Base-by-base conservation (phyloP, 2,888 invertebrate species). In the Sturmia bella region DNA sequence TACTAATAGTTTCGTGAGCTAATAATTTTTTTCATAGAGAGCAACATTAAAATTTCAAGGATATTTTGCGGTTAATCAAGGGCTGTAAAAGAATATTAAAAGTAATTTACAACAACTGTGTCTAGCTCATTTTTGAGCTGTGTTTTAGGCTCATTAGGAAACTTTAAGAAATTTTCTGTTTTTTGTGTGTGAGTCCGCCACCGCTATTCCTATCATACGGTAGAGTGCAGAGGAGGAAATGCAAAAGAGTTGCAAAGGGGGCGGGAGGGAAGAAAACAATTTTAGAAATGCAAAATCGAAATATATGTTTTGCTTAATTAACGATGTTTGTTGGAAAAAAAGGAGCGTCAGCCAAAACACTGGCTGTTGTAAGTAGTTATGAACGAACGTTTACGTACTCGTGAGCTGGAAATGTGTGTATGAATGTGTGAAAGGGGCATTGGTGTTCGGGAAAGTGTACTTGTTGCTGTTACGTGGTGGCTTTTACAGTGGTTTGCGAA, bases 261-360 rank as follows among this genome's bases (percentile, higher is more conserved):
- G 50, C 7, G 24, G 56, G 17, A 27, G 12, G n/a, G 19, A 68
- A 24, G n/a, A 17, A 37, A 37, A 41, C 21, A 17, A 45, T 80
- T 68, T 54, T 41, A 43, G 63, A 75, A 83, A 83, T 81, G 80
- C 80, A 80, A 77, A 78, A 83, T 74, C 74, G 70, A 80, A 80
- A 74, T 27, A 27, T 68, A 70, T 83, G 78, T 83, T 83, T 78
- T 83, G 83, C 83, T 83, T 83, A 83, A 83, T 83, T 83, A 83
- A 83, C 83, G 83, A 83, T 78, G 74, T 81, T 61, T 70, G 77
- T 54, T 73, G 72, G 24, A 27, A 74, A 72, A 63, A 79, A 76
- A 80, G 80, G 82, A 82, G 82, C 82, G 78, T 82, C 70, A 82
- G 78, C 82, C 70, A 70, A 56, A 75, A 78, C 78, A 78, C 78